Evolutionary conservation across 2,113 vertebrate species (phyloP).

Genomic region (Natator depressus): DNA sequence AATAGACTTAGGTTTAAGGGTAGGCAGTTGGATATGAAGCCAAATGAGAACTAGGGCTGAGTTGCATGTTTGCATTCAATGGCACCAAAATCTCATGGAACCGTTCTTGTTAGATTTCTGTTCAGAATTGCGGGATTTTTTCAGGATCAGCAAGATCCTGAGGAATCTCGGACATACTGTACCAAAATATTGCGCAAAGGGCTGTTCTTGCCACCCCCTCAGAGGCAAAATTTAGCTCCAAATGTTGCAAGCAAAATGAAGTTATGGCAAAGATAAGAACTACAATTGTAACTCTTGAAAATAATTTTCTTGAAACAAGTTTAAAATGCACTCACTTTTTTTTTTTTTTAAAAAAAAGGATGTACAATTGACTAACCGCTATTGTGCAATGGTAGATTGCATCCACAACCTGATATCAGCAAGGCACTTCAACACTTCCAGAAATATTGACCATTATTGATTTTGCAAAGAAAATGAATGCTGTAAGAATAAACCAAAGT

Average conservation of each 20-base stretch:
- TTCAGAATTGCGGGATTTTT: background rate
- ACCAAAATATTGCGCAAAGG: rapidly evolving
- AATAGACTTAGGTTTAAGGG: background rate
- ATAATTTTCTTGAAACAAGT: slow-evolving; percentile 22
- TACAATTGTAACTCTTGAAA: background rate
- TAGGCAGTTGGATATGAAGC: background rate
- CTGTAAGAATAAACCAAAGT: slow-evolving; percentile 39
- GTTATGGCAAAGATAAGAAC: slow-evolving; percentile 8
- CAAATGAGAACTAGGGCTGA: background rate
- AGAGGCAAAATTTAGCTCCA: background rate
- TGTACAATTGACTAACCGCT: background rate
- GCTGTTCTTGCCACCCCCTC: background rate
- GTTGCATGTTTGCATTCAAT: background rate
- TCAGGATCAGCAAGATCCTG: background rate
- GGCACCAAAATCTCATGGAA: background rate
- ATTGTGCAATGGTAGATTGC: slow-evolving; percentile 44
- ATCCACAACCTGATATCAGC: slow-evolving; percentile 30
- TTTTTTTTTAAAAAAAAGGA: slow-evolving; percentile 2
- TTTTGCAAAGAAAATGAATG: slow-evolving; percentile 58
- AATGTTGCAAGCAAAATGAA: background rate
- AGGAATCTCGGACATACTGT: background rate
- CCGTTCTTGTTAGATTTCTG: background rate
- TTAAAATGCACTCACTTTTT: background rate
- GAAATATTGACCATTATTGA: slow-evolving; percentile 39
- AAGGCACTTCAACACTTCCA: slow-evolving; percentile 53